phyloP scores from a whole-genome alignment of 2,797 vertebrate species.

The Anguilla pacifica region DNA sequence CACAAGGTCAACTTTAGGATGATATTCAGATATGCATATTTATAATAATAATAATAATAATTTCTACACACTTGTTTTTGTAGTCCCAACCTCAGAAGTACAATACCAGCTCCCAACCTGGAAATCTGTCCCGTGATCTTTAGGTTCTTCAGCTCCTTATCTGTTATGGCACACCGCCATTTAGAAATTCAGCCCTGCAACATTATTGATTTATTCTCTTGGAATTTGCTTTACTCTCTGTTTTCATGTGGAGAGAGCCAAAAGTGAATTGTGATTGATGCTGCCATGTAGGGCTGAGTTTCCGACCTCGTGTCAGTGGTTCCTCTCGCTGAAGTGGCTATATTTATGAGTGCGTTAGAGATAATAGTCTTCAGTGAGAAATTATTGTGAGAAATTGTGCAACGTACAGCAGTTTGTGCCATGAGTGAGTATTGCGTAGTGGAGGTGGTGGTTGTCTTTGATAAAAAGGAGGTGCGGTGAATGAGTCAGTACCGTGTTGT shows the following conservation, averaged over 20 bases:
- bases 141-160: neutral
- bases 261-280: slow-evolving; percentile 21
- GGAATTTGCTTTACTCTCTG: slow-evolving; percentile 12
- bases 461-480: neutral
- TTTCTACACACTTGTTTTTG: neutral
- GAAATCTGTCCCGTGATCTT: neutral
- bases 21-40: no score
- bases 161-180: neutral
- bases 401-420: neutral
- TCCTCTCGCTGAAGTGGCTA: neutral
- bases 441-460: neutral
- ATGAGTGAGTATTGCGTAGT: neutral
- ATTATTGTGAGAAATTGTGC: neutral
- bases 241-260: neutral
- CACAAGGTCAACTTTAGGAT: neutral
- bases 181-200: neutral
- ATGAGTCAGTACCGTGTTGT: neutral
- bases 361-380: neutral
- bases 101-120: neutral
- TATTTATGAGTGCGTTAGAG: neutral
- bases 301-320: neutral
- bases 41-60: neutral
- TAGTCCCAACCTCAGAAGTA: neutral
- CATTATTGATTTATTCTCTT: slow-evolving; percentile 1
- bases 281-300: neutral